Conservation (phyloP, 1,140 invertebrate genomes). For the Drosophila sucinea region DNA sequence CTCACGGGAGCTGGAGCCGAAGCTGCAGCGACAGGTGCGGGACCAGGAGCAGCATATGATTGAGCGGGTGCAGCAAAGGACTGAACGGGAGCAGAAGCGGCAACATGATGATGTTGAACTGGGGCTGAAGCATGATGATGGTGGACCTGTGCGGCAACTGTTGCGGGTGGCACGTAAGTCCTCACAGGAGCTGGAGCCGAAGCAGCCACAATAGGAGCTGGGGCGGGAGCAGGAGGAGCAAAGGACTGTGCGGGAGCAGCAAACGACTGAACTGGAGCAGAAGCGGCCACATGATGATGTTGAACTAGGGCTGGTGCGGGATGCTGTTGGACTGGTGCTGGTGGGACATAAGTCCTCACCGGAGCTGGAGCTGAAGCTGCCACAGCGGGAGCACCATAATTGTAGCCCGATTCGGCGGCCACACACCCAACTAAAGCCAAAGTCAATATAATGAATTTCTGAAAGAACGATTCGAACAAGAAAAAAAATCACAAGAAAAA, state of each 20-base stretch:
- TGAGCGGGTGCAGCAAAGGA: constrained; percentile 18
- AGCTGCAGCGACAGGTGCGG: constrained; percentile 2
- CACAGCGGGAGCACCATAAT: constrained; percentile 57
- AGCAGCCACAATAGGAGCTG: constrained; percentile 49
- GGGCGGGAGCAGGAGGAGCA: constrained; percentile 54
- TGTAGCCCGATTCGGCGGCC: constrained; percentile 62
- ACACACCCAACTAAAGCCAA: constrained; percentile 63
- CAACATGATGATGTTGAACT: constrained; percentile 22
- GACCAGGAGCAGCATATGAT: constrained; percentile 15
- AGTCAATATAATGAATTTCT: constrained; percentile 63
- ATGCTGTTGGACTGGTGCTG: constrained; percentile 24
- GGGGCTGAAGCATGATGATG: constrained; percentile 34
- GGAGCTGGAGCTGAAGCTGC: constrained; percentile 49
- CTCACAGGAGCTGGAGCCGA: constrained; percentile 46
- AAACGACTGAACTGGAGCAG: constrained; percentile 32
- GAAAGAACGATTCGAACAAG: constrained; percentile 4
- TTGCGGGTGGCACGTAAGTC: constrained; percentile 36
- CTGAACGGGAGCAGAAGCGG: constrained; percentile 30
- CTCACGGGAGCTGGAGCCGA: constrained; percentile 50
- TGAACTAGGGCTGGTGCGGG: constrained; percentile 24
- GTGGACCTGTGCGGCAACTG: constrained; percentile 27
- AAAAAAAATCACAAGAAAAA: background rate
- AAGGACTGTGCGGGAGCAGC: constrained; percentile 31
- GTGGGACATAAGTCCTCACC: constrained; percentile 44
- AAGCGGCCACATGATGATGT: constrained; percentile 31